Evolutionary conservation across 2,888 invertebrate genomes (phyloP).

Genomic region (Volucella inanis): DNA sequence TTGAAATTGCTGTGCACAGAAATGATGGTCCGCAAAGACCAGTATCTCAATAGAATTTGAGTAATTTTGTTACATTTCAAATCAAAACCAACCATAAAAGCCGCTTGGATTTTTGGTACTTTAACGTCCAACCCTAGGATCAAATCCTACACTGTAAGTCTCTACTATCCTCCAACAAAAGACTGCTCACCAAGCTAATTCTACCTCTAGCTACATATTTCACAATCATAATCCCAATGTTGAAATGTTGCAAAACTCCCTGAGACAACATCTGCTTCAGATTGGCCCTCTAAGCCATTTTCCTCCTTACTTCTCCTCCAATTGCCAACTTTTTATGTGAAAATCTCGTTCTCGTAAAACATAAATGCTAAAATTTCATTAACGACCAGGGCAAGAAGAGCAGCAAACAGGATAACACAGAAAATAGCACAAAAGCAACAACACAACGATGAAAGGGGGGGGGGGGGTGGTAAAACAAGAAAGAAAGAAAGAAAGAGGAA

Average conservation of each 20-base stretch:
- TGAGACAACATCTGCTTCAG: slow-evolving; percentile 50
- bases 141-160: neutral
- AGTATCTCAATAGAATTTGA: too few species aligned
- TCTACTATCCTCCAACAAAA: neutral
- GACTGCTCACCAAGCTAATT: slow-evolving; percentile 7
- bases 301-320: neutral
- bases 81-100: too few species aligned
- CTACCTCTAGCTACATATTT: neutral
- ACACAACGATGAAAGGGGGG: neutral
- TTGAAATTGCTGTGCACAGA: neutral
- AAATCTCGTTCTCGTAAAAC: slow-evolving; percentile 64
- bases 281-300: slow-evolving; percentile 10
- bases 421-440: slow-evolving; percentile 22
- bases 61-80: too few species aligned
- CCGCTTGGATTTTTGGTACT: too few species aligned
- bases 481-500: neutral
- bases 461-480: too few species aligned
- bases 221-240: slow-evolving; percentile 13
- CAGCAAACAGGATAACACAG: slow-evolving; percentile 36
- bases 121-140: neutral
- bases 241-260: slow-evolving; percentile 29
- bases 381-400: slow-evolving; percentile 42
- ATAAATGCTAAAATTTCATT: slow-evolving; percentile 72
- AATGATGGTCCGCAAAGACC: too few species aligned
- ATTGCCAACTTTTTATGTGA: slow-evolving; percentile 52